Percentiles rank a stretch among this genome's conserved stretches.
phyloP scores from a whole-genome alignment of 2,888 invertebrate genomes.

The Empis livida region DNA sequence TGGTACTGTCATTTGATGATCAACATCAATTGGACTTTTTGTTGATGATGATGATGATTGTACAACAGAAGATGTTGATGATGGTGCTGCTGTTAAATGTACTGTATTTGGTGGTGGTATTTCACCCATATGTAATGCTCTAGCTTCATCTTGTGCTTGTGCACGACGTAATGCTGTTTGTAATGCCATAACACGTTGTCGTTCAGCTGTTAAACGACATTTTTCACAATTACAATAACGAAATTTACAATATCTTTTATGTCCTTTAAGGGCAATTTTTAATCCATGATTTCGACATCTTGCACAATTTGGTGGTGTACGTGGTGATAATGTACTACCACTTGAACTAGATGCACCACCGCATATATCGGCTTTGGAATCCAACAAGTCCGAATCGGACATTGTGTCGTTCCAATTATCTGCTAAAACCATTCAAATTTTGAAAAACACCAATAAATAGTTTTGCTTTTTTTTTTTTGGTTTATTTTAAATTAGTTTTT shows the following conservation, averaged over 20 bases:
- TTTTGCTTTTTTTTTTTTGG: no score
- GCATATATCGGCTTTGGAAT: slow-evolving; percentile 39
- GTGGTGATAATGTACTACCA: slow-evolving; percentile 48
- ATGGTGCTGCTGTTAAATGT: slow-evolving; percentile 41
- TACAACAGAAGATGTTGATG: slow-evolving; percentile 16
- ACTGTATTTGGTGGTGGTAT: slow-evolving; percentile 40
- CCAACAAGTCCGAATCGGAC: slow-evolving; percentile 42
- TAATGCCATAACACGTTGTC: slow-evolving; percentile 80
- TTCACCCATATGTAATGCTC: slow-evolving; percentile 40
- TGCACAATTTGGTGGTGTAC: slow-evolving; percentile 84
- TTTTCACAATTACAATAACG: slow-evolving; percentile 74
- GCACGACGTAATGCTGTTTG: slow-evolving; percentile 75
- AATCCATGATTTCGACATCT: slow-evolving; percentile 86
- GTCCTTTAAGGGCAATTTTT: slow-evolving; percentile 77
- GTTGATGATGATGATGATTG: slow-evolving; percentile 8
- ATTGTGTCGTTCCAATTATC: slow-evolving; percentile 35
- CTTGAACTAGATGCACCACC: slow-evolving; percentile 38
- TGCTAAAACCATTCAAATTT: slow-evolving; percentile 31
- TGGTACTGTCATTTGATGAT: slow-evolving; percentile 32
- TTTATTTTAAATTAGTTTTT: no score
- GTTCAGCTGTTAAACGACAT: slow-evolving; percentile 73
- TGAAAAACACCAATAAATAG: no score
- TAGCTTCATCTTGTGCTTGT: slow-evolving; percentile 71
- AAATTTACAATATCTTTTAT: slow-evolving; percentile 83
- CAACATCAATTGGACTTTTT: slow-evolving; percentile 14